A percentile compares a stretch with the other conserved stretches of the same genome.
Evolutionary conservation across 2,797 vertebrate genomes (phyloP).

Genomic region (Coregonus suidteri): DNA sequence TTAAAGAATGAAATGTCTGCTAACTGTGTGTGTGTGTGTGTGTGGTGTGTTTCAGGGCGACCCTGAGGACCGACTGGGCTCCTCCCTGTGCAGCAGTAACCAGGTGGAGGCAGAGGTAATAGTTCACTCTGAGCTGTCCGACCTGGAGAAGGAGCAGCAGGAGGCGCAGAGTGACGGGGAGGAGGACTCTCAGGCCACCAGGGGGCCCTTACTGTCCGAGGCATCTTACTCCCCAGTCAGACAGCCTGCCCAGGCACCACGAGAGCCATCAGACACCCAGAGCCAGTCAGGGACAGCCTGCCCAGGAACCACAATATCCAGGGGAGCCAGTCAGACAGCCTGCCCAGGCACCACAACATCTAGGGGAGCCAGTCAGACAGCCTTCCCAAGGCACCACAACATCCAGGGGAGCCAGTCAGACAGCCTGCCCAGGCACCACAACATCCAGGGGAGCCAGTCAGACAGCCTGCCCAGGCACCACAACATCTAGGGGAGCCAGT

Average conservation of each 20-base stretch:
- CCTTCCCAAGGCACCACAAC: no score
- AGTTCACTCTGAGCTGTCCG: slow-evolving; percentile 91
- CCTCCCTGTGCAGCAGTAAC: slow-evolving; percentile 77
- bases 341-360: no score
- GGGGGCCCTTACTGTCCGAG: slow-evolving; percentile 60
- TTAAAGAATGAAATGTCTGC: background rate
- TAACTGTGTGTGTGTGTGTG: slow-evolving; percentile 2
- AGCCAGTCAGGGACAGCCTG: slow-evolving; percentile 15
- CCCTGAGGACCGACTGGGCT: slow-evolving; percentile 68
- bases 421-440: slow-evolving; percentile 15
- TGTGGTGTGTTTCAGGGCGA: slow-evolving; percentile 69
- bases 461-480: no score
- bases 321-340: slow-evolving; percentile 19
- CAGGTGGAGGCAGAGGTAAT: slow-evolving; percentile 95
- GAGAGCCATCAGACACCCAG: no score
- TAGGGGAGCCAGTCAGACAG: no score
- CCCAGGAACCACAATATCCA: slow-evolving; percentile 15
- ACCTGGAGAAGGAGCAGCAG: slow-evolving; percentile 64
- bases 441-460: slow-evolving; percentile 29
- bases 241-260: slow-evolving; percentile 15
- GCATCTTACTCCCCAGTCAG: slow-evolving; percentile 53
- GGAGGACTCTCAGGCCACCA: slow-evolving; percentile 48
- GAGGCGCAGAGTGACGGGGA: slow-evolving; percentile 43
- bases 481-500: no score
- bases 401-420: background rate